Conservation (phyloP, 2,888 invertebrate genomes). For the Corbicula japonica region DNA sequence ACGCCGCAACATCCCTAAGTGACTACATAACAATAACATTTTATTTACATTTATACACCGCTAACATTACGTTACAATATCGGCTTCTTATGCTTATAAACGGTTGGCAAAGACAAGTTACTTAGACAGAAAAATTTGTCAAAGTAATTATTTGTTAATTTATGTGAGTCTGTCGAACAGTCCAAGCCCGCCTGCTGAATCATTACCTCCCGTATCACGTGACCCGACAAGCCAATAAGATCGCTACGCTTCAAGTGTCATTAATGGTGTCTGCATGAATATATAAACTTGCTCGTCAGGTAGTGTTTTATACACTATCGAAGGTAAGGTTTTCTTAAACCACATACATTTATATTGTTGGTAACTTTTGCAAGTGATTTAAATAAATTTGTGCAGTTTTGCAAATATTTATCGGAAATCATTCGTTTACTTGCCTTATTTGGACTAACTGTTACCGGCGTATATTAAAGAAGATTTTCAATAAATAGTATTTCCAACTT, state of each 20-base stretch:
- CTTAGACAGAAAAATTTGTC: conserved; percentile 53
- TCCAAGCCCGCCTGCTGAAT: conserved; percentile 63
- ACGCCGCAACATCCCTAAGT: no score
- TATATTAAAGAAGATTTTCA: no score
- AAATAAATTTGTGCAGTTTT: conserved; percentile 4
- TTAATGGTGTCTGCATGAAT: conserved; percentile 61
- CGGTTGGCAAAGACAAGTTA: conserved; percentile 40
- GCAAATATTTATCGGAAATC: conserved; percentile 17
- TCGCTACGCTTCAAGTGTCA: conserved; percentile 54
- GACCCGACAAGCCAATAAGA: conserved; percentile 57
- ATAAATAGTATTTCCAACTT: no score
- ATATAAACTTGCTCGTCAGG: conserved; percentile 66
- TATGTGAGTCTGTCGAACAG: conserved; percentile 46
- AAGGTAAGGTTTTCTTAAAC: conserved; percentile 41
- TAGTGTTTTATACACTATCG: conserved; percentile 61
- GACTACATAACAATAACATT: no score
- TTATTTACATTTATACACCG: conserved; percentile 4
- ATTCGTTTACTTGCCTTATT: conserved; percentile 13
- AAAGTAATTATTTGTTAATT: conserved; percentile 58
- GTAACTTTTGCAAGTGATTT: conserved; percentile 25
- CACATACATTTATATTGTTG: conserved; percentile 13
- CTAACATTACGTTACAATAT: background rate
- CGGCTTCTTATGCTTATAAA: conserved; percentile 22
- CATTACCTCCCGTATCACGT: conserved; percentile 50
- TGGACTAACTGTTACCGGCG: conserved; percentile 9